Evolutionary conservation across 2,797 vertebrate genomes (phyloP).

Genomic region (Crocodylus rhombifer): DNA sequence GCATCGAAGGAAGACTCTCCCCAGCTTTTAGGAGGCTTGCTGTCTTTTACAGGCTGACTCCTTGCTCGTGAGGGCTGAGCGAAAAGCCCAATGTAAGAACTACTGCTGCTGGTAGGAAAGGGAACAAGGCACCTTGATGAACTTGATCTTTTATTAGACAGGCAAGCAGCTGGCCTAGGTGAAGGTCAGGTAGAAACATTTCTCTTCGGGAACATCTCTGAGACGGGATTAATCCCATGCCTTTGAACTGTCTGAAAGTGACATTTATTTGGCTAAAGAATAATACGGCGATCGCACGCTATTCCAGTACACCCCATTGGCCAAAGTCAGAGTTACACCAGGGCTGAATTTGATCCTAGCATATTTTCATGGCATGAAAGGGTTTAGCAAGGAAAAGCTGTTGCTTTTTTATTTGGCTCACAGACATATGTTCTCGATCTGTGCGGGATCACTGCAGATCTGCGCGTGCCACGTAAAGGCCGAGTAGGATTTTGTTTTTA

Average conservation of each 20-base stretch:
- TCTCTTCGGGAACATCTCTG: neutral
- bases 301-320: too few relatives aligned
- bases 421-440: neutral
- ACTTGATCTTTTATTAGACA: accelerated
- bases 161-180: accelerated
- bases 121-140: accelerated
- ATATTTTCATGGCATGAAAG: neutral
- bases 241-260: neutral
- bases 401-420: neutral
- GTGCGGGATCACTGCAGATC: neutral
- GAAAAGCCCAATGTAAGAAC: neutral
- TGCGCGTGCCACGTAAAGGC: neutral
- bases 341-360: neutral
- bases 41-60: neutral
- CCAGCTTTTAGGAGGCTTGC: neutral
- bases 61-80: neutral
- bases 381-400: neutral
- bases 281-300: neutral
- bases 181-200: neutral
- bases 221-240: neutral
- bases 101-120: accelerated
- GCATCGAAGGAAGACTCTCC: neutral
- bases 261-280: neutral
- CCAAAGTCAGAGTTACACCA: neutral
- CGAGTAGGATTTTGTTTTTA: neutral